Evolutionary conservation across 2,113 vertebrate genomes (phyloP).

Genomic region (Megaceryle torquata): DNA sequence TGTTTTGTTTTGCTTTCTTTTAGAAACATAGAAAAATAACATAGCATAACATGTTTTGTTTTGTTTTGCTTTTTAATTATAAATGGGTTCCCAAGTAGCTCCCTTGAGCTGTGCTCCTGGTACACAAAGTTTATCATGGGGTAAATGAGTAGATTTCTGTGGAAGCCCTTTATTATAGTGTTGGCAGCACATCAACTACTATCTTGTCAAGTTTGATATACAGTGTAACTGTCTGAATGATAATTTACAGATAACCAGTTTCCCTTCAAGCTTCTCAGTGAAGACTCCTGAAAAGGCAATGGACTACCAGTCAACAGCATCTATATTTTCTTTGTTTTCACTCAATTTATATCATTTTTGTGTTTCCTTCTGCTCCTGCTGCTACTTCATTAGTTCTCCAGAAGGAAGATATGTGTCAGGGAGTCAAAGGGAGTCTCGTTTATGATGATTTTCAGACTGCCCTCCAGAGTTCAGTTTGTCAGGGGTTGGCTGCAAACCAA

Average conservation of each 20-base stretch:
- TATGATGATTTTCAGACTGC: conserved; percentile 46
- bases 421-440: conserved; percentile 31
- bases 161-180: background rate
- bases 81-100: background rate
- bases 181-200: conserved; percentile 14
- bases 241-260: conserved; percentile 5
- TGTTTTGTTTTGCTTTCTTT: background rate
- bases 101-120: background rate
- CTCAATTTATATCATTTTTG: conserved; percentile 28
- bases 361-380: conserved; percentile 14
- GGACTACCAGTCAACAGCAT: background rate
- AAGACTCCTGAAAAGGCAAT: conserved; percentile 4
- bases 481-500: conserved; percentile 50
- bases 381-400: conserved; percentile 52
- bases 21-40: too few relatives aligned
- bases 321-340: conserved; percentile 23
- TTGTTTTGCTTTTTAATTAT: background rate
- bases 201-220: background rate
- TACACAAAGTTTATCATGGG: background rate
- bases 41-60: too few relatives aligned
- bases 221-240: background rate
- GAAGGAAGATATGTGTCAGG: conserved; percentile 29
- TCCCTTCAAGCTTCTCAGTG: background rate
- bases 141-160: background rate
- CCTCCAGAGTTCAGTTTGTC: conserved; percentile 3